Conservation (phyloP, 2,888 invertebrate genomes). For the Timema podura region DNA sequence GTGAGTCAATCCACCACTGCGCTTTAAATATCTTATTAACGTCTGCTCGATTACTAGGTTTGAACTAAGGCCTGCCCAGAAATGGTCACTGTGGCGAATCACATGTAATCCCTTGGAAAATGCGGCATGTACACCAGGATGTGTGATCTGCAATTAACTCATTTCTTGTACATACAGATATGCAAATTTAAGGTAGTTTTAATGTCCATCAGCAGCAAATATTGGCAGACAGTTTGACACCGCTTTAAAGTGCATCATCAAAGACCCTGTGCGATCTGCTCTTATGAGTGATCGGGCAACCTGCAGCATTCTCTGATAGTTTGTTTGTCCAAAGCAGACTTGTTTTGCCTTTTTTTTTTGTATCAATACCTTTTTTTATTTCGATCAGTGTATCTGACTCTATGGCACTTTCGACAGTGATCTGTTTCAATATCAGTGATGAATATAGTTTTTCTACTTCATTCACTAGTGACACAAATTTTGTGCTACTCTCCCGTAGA, state of each 20-base stretch:
- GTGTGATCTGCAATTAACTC: background rate
- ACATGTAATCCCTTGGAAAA: background rate
- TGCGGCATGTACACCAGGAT: background rate
- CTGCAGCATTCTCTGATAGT: background rate
- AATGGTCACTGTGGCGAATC: background rate
- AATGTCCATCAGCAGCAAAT: background rate
- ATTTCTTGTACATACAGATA: background rate
- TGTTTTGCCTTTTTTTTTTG: background rate
- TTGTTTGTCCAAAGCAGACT: background rate
- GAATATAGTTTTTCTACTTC: background rate
- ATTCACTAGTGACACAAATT: background rate
- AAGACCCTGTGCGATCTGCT: conserved; percentile 9
- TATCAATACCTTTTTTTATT: background rate
- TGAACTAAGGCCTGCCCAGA: background rate
- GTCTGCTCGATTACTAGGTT: background rate
- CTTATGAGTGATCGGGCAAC: background rate
- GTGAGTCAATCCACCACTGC: background rate
- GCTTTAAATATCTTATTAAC: background rate
- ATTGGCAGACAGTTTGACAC: background rate
- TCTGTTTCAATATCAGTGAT: background rate
- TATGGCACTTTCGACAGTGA: background rate
- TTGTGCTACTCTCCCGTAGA: too few relatives aligned
- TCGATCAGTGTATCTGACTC: background rate
- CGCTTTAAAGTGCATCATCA: background rate
- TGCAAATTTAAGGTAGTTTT: background rate